Percentiles rank a stretch among this genome's conserved stretches.
Conservation (phyloP, 2,113 vertebrate species). For the Pituophis catenifer region DNA sequence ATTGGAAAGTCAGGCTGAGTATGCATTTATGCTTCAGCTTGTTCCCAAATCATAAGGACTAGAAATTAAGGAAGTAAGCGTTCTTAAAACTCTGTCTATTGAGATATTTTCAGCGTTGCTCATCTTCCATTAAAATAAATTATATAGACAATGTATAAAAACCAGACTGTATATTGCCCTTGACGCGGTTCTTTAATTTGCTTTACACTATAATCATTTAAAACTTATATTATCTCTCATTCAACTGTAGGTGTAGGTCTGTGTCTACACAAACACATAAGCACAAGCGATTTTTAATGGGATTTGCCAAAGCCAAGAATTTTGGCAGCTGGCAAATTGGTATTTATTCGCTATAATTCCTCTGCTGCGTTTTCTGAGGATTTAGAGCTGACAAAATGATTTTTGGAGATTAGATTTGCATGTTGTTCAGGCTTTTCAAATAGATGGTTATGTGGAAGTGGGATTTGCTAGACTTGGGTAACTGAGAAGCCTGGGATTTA, state of each 20-base stretch:
- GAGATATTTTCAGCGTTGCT: background rate
- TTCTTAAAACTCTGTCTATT: background rate
- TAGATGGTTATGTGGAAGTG: background rate
- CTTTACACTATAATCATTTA: background rate
- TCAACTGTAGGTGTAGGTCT: background rate
- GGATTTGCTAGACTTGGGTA: background rate
- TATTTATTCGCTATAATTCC: background rate
- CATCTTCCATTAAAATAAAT: background rate
- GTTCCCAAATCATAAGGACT: background rate
- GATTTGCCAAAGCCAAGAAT: background rate
- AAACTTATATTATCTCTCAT: too few species aligned
- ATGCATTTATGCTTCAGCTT: background rate
- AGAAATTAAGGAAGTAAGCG: background rate
- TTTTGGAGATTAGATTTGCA: background rate
- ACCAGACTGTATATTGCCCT: too few species aligned
- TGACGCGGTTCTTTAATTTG: background rate
- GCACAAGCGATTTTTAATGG: background rate
- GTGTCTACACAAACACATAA: background rate
- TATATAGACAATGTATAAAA: background rate
- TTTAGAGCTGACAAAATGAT: rapidly evolving
- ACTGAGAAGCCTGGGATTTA: background rate
- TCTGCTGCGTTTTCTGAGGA: background rate
- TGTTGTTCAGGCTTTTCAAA: background rate
- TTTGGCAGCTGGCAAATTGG: background rate
- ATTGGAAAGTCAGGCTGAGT: background rate